Evolutionary conservation across 2,797 vertebrate species (phyloP).

Genomic region (Notoglanidium macrostoma): DNA sequence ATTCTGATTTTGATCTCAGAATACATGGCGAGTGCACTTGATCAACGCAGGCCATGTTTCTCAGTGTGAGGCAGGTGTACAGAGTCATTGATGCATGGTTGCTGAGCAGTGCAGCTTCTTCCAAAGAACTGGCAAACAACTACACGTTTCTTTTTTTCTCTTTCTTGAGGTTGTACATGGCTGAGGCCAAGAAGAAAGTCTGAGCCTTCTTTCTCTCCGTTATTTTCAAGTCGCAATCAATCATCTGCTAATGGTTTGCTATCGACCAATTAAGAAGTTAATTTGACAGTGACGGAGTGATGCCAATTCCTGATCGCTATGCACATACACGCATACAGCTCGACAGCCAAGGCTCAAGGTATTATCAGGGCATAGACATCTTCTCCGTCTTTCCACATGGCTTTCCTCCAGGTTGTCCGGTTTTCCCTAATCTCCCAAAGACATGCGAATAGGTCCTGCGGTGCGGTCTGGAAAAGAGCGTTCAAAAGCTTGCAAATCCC

Average conservation of each 20-base stretch:
- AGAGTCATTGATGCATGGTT: neutral
- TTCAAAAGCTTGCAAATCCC: neutral
- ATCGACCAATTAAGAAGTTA: neutral
- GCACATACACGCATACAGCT: neutral
- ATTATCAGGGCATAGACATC: neutral
- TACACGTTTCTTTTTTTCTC: neutral
- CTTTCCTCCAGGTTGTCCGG: neutral
- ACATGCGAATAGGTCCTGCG: neutral
- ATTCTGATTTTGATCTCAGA: neutral
- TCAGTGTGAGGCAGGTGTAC: slow-evolving; percentile 1
- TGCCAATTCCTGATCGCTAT: neutral
- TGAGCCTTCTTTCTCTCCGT: neutral
- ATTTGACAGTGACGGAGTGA: neutral
- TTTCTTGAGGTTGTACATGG: neutral
- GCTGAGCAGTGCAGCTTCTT: slow-evolving; percentile 11
- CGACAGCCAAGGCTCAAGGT: neutral
- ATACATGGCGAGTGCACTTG: neutral
- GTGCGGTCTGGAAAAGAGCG: neutral
- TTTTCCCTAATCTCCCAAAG: neutral
- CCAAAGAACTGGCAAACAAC: neutral
- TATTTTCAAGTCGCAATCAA: neutral
- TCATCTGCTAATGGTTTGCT: neutral
- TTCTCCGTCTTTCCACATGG: neutral
- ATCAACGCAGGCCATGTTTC: slow-evolving; percentile 1
- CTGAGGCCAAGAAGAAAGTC: neutral